Evolutionary conservation across 92 coral and sea anemone genomes (phyloP).

Genomic region (Chrysogorgia sp.): DNA sequence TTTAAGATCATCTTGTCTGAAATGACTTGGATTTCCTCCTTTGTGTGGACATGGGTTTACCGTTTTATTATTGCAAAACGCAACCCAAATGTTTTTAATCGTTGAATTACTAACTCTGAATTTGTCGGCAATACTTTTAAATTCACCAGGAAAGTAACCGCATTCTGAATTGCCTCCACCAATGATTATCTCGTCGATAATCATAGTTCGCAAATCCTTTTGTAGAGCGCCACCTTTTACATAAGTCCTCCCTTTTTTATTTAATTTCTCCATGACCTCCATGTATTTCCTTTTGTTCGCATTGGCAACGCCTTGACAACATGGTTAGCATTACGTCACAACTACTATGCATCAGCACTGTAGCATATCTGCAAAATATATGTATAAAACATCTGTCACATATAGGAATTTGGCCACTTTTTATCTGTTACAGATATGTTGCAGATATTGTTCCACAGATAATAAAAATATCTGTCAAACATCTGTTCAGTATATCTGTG

Average conservation of each 20-base stretch:
- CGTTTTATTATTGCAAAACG: conserved; percentile 27
- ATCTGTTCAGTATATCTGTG: no score
- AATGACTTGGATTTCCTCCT: conserved; percentile 38
- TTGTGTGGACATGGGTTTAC: conserved; percentile 20
- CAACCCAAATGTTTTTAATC: conserved; percentile 46
- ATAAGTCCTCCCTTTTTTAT: background rate
- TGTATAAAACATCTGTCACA: no score
- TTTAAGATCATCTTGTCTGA: conserved; percentile 46
- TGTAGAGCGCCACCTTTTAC: conserved; percentile 2
- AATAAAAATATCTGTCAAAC: no score
- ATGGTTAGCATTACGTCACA: no score
- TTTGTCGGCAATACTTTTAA: conserved; percentile 37
- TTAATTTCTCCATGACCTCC: background rate
- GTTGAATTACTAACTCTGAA: conserved; percentile 38
- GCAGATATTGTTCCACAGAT: no score
- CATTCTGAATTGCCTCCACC: conserved; percentile 40
- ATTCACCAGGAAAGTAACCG: conserved; percentile 39
- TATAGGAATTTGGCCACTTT: no score
- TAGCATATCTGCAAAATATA: no score
- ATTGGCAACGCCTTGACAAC: no score
- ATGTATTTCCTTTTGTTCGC: no score
- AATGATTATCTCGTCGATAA: conserved; percentile 38
- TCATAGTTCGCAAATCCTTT: conserved; percentile 30
- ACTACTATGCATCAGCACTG: no score
- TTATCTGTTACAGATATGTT: no score